Conservation (phyloP, 2,797 vertebrate species). For the Naso thynnoides region DNA sequence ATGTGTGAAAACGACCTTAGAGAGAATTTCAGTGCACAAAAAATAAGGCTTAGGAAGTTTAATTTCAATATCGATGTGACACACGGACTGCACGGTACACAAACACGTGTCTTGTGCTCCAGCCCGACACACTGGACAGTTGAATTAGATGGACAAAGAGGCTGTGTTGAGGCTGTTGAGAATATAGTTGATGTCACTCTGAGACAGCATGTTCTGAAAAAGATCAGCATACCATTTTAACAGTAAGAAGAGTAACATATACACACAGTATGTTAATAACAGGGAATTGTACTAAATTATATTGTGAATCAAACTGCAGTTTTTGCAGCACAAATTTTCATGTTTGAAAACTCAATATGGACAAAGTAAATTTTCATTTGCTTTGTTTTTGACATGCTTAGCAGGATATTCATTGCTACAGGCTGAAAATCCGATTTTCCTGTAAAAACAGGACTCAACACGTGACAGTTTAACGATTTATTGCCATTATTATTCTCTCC, state of each 20-base stretch:
- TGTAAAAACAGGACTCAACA: background rate
- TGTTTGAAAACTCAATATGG: too few relatives aligned
- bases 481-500: background rate
- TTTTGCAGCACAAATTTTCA: too few relatives aligned
- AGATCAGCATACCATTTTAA: too few relatives aligned
- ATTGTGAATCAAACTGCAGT: too few relatives aligned
- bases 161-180: background rate
- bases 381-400: background rate
- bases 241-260: too few relatives aligned
- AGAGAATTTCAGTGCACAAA: background rate
- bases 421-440: too few relatives aligned
- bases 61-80: background rate
- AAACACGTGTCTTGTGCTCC: background rate
- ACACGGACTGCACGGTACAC: background rate
- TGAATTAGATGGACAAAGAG: background rate
- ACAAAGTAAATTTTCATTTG: background rate
- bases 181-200: background rate
- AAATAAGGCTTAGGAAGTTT: background rate
- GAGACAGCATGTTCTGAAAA: too few relatives aligned
- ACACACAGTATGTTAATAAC: too few relatives aligned
- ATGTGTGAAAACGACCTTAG: background rate
- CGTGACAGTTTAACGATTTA: background rate
- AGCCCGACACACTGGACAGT: too few relatives aligned
- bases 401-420: background rate
- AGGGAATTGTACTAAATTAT: too few relatives aligned